These are phyloP conservation scores for Tetramorium bicarinatum DNA, from an alignment of 2,888 invertebrate species.

Conservation along the genomic window DNA sequence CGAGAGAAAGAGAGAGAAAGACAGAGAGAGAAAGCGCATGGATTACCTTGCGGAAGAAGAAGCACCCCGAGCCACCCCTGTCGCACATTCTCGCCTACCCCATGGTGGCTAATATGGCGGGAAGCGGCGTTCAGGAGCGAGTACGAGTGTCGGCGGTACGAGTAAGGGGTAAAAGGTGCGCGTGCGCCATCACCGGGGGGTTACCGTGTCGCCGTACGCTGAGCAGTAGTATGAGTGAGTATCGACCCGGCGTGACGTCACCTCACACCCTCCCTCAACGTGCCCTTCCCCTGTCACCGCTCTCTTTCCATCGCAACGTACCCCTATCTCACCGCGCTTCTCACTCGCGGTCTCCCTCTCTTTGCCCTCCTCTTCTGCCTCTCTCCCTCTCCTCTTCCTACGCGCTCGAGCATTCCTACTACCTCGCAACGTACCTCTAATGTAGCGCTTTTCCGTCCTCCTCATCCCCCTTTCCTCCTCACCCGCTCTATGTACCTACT, in stretches of 20 bases:
- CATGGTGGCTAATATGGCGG: conserved; percentile 85
- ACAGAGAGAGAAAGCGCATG: conserved; percentile 25
- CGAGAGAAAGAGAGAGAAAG: conserved; percentile 13
- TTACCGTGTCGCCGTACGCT: conserved; percentile 56
- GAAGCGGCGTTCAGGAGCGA: conserved; percentile 78
- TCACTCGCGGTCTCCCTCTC: conserved; percentile 38
- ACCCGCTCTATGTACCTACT: conserved; percentile 2
- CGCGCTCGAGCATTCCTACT: conserved; percentile 34
- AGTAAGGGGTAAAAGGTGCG: conserved; percentile 61
- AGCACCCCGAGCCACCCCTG: conserved; percentile 91
- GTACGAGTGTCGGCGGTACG: conserved; percentile 58
- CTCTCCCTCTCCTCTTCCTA: neutral
- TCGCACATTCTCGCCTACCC: conserved; percentile 89
- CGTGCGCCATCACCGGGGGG: conserved; percentile 65
- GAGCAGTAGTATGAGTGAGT: conserved; percentile 78
- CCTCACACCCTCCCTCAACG: conserved; percentile 61
- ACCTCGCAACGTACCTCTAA: conserved; percentile 31
- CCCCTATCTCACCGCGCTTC: conserved; percentile 6
- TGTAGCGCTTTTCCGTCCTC: neutral
- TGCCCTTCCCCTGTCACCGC: neutral
- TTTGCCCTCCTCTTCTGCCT: too few relatives aligned
- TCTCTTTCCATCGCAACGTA: neutral
- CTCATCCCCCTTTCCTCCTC: neutral
- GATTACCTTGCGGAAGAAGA: conserved; percentile 89
- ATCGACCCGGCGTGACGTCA: conserved; percentile 85